A percentile compares a stretch with the other conserved stretches of the same genome.
phyloP scores from a whole-genome alignment of 2,888 invertebrate genomes.

The Lepidochrysops patricia region DNA sequence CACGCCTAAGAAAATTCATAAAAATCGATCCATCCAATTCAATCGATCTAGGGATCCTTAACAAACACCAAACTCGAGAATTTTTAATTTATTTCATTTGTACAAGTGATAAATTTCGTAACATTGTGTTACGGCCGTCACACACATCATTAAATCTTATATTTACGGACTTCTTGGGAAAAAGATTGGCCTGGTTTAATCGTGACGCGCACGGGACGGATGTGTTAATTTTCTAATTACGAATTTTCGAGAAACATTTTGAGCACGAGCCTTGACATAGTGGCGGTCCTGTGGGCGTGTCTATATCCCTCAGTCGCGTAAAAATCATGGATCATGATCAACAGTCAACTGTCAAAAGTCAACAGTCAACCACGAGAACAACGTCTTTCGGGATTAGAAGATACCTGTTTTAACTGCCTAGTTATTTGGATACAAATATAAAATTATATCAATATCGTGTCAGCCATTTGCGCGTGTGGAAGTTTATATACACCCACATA shows the following conservation, averaged over 20 bases:
- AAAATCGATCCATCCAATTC: too few relatives aligned
- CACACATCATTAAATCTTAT: background rate
- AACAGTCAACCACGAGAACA: too few relatives aligned
- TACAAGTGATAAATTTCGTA: background rate
- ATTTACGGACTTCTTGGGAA: slow-evolving; percentile 3
- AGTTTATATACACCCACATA: too few relatives aligned
- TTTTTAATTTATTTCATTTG: background rate
- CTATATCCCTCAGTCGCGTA: background rate
- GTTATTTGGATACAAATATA: too few relatives aligned
- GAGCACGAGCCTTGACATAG: slow-evolving; percentile 59
- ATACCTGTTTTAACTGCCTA: too few relatives aligned
- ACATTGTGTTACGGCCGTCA: background rate
- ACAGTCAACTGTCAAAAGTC: too few relatives aligned
- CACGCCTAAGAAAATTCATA: too few relatives aligned
- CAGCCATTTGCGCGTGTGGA: too few relatives aligned
- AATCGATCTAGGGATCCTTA: too few relatives aligned
- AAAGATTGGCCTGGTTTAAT: slow-evolving; percentile 7
- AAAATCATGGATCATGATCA: background rate
- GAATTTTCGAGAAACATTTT: slow-evolving; percentile 21
- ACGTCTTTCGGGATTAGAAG: too few relatives aligned
- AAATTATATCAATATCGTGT: too few relatives aligned
- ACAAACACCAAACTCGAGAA: background rate
- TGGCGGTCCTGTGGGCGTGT: slow-evolving; percentile 35
- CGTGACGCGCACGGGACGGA: background rate
- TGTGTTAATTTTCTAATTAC: slow-evolving; percentile 12